These are phyloP conservation scores for Eupleurogrammus muticus DNA, from an alignment of 2,797 vertebrate genomes.

Conservation along the genomic window DNA sequence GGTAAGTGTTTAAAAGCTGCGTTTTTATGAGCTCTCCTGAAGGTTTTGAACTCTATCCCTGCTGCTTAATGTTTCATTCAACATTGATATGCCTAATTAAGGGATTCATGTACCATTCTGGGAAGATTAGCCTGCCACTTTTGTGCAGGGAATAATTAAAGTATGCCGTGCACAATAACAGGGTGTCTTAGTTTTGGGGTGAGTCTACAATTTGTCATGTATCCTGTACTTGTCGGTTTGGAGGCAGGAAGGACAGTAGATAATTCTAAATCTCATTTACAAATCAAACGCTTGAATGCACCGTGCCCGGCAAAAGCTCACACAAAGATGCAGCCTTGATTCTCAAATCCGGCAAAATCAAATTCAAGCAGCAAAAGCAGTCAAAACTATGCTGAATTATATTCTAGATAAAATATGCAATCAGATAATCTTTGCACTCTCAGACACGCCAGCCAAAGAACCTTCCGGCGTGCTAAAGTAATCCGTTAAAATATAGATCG, in stretches of 20 bases:
- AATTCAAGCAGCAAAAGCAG: conserved; percentile 5
- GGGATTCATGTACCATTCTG: conserved; percentile 40
- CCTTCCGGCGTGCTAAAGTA: conserved; percentile 9
- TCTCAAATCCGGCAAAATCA: conserved; percentile 12
- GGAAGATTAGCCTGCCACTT: conserved; percentile 49
- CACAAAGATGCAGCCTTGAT: conserved; percentile 7
- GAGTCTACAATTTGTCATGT: conserved; percentile 23
- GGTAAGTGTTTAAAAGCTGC: conserved; percentile 41
- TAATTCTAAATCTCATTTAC: conserved; percentile 33
- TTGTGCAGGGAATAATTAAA: conserved; percentile 51
- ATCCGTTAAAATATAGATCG: conserved; percentile 26
- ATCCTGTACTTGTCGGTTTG: conserved; percentile 28
- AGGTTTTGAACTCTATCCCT: conserved; percentile 40
- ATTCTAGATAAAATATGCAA: conserved; percentile 1
- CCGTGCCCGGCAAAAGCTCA: background rate
- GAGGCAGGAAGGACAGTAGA: background rate
- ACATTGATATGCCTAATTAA: conserved; percentile 63
- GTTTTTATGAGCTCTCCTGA: conserved; percentile 22
- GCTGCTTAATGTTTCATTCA: conserved; percentile 65
- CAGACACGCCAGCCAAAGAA: background rate
- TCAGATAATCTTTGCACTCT: background rate
- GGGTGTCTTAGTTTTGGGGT: conserved; percentile 29
- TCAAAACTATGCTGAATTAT: background rate
- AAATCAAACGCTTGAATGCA: conserved; percentile 28
- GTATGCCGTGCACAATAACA: conserved; percentile 15